phyloP scores from a whole-genome alignment of 2,888 invertebrate species.

The Steinernema scapterisci region DNA sequence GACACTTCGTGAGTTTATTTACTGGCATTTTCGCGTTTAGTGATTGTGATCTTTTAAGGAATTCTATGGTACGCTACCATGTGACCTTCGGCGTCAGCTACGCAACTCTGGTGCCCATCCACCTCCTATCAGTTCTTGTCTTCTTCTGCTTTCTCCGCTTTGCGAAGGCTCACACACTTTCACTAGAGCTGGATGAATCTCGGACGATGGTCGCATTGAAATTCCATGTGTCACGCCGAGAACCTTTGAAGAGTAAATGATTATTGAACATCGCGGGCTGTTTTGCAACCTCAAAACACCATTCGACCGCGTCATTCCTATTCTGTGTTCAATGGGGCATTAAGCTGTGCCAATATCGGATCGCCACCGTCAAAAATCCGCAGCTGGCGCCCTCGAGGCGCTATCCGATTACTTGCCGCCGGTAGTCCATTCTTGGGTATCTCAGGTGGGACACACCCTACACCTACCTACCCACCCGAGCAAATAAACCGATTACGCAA shows the following conservation, averaged over 20 bases:
- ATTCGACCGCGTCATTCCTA: constrained; percentile 4
- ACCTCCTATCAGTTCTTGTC: background rate
- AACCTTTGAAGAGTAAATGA: background rate
- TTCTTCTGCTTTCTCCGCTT: constrained; percentile 14
- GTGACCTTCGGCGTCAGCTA: background rate
- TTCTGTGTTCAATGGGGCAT: constrained; percentile 12
- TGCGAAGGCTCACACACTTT: background rate
- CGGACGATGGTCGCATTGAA: background rate
- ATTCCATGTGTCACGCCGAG: background rate
- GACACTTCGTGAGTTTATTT: background rate
- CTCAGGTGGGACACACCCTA: constrained; percentile 20
- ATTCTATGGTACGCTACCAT: too few species aligned
- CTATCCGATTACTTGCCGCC: constrained; percentile 16
- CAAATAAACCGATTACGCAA: constrained; percentile 30
- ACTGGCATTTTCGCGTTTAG: background rate
- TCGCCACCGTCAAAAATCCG: constrained; percentile 13
- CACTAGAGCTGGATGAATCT: background rate
- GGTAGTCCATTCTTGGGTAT: constrained; percentile 10
- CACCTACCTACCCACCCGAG: constrained; percentile 3
- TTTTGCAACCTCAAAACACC: background rate
- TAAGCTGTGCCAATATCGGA: background rate
- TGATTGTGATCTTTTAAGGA: background rate
- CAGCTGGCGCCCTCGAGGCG: constrained; percentile 18
- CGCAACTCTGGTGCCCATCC: background rate
- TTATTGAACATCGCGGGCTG: background rate